Percentiles rank a stretch among this genome's conserved stretches.
Evolutionary conservation across 2,797 vertebrate species (phyloP).

Genomic region (Buphagus erythrorhynchus): DNA sequence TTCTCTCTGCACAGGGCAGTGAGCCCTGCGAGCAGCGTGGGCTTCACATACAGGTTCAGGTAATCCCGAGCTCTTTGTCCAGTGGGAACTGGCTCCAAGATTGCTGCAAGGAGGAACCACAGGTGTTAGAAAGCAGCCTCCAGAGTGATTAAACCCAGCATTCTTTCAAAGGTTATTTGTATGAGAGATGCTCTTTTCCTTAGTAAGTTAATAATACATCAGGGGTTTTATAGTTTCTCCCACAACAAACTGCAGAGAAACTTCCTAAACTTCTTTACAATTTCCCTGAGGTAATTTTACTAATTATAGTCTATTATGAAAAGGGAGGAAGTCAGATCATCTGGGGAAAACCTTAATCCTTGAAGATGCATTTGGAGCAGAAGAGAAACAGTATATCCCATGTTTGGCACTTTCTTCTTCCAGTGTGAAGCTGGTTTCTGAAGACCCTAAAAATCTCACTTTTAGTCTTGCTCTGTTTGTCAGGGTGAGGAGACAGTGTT

Average conservation of each 20-base stretch:
- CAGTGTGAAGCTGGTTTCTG: neutral
- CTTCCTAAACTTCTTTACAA: neutral
- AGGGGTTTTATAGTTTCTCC: neutral
- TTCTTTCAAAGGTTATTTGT: neutral
- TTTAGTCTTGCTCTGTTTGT: neutral
- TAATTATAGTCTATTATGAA: neutral
- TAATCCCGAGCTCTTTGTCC: slow-evolving; percentile 86
- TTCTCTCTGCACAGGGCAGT: slow-evolving; percentile 91
- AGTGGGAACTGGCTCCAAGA: slow-evolving; percentile 83
- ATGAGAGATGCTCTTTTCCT: neutral
- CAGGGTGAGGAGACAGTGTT: neutral
- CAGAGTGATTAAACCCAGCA: neutral
- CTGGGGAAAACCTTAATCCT: neutral
- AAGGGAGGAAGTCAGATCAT: neutral
- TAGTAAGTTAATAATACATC: neutral
- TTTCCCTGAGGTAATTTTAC: neutral
- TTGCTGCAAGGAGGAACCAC: slow-evolving; percentile 73
- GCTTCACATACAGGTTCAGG: slow-evolving; percentile 84
- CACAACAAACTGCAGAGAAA: neutral
- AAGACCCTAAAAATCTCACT: neutral
- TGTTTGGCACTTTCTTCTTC: neutral
- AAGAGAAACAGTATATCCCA: neutral
- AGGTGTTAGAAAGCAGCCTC: neutral
- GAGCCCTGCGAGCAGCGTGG: slow-evolving; percentile 88
- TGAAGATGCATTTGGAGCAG: neutral